phyloP scores from a whole-genome alignment of 2,113 vertebrate genomes.

The Python bivittatus region DNA sequence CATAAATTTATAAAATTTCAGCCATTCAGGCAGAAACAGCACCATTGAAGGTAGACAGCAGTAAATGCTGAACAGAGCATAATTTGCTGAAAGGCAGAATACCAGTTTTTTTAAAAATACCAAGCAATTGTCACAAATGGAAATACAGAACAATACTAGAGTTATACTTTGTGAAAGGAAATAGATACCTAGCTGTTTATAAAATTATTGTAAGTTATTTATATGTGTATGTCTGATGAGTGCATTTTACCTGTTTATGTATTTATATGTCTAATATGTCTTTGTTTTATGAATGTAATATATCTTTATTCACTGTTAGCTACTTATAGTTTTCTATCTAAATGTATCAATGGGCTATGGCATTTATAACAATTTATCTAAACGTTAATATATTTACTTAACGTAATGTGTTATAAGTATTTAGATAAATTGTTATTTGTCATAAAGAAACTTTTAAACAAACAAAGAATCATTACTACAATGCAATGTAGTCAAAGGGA shows the following conservation, averaged over 20 bases:
- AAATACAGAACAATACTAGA: background rate
- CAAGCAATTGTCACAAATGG: background rate
- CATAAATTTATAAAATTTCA: background rate
- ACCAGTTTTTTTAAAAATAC: background rate
- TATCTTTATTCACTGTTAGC: background rate
- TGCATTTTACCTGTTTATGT: background rate
- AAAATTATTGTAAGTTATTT: background rate
- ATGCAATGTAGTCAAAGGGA: background rate
- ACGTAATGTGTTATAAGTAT: background rate
- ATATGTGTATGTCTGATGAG: background rate
- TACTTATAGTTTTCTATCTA: background rate
- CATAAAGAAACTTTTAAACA: background rate
- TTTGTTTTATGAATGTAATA: background rate
- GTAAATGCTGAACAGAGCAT: background rate
- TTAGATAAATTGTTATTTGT: background rate
- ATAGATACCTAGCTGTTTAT: background rate
- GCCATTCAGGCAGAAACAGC: background rate
- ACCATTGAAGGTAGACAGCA: background rate
- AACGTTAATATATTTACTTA: background rate
- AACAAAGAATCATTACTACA: background rate
- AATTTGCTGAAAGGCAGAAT: background rate
- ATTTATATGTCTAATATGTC: background rate
- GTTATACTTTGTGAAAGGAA: background rate
- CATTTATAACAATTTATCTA: background rate
- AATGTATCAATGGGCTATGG: background rate